These are phyloP conservation scores for Diadema setosum DNA, from an alignment of 35 echinoderm and acorn worm genomes.

Conservation along the genomic window DNA sequence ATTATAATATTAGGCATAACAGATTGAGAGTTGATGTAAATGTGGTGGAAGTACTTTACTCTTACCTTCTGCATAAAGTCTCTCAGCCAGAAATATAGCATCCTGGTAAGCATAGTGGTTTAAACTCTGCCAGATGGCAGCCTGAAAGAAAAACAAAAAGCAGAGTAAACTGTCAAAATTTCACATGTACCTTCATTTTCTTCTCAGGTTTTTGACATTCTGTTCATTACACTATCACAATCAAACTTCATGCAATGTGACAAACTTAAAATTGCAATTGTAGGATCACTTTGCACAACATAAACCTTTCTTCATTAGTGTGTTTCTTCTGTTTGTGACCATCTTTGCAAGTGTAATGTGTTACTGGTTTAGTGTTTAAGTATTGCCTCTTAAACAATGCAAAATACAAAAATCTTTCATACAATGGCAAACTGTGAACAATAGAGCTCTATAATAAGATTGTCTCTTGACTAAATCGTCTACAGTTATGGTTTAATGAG, in stretches of 20 bases:
- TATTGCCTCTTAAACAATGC: no score
- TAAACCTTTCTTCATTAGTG: not conserved
- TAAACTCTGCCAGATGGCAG: constrained; percentile 94
- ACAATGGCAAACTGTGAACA: no score
- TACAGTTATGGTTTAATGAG: no score
- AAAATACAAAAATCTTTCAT: no score
- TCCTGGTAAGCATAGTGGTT: constrained; percentile 93
- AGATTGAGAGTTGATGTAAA: no score
- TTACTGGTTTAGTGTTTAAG: no score
- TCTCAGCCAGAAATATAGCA: constrained; percentile 87
- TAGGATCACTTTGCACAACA: not conserved
- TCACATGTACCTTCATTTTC: not conserved
- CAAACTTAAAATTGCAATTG: not conserved
- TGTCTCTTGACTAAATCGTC: no score
- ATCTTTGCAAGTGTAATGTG: no score
- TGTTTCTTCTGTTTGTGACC: not conserved
- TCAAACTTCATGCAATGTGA: not conserved
- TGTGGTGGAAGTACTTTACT: no score
- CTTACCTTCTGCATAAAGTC: constrained; percentile 96
- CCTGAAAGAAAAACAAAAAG: constrained; percentile 55
- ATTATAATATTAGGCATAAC: no score
- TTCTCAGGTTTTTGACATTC: not conserved
- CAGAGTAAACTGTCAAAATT: no score
- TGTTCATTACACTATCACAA: not conserved
- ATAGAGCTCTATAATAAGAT: no score